These are phyloP conservation scores for Nannobrachium achirus DNA, from an alignment of 2,113 vertebrate species.

Conservation along the genomic window DNA sequence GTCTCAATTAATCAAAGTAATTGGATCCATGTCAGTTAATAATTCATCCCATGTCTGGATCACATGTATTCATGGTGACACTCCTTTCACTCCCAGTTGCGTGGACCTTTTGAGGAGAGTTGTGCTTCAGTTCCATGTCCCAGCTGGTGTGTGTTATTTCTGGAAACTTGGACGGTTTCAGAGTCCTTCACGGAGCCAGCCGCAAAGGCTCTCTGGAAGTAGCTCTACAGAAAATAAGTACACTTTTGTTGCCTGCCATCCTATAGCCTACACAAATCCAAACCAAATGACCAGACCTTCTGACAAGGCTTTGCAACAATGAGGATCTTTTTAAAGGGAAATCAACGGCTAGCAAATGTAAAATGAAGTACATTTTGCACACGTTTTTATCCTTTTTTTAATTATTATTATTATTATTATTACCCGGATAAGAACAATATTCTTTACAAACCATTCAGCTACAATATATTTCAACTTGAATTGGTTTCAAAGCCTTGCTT, in stretches of 20 bases:
- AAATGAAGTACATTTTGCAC: no score
- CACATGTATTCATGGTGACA: conserved; percentile 43
- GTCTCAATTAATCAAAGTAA: conserved; percentile 54
- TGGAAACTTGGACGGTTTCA: conserved; percentile 72
- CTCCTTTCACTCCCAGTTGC: conserved; percentile 39
- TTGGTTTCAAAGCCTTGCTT: conserved; percentile 19
- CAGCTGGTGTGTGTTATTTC: conserved; percentile 69
- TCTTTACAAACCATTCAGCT: conserved; percentile 15
- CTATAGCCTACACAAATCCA: conserved; percentile 25
- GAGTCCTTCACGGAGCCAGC: conserved; percentile 72
- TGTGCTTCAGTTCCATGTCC: conserved; percentile 67
- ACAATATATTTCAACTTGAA: conserved; percentile 33
- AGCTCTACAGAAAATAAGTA: conserved; percentile 52
- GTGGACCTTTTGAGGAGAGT: conserved; percentile 37
- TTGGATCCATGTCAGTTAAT: conserved; percentile 47
- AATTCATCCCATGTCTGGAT: conserved; percentile 55
- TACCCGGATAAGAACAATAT: no score
- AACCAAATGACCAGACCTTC: neutral
- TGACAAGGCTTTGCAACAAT: neutral
- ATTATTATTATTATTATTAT: no score
- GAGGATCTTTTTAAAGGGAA: neutral
- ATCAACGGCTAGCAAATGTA: neutral
- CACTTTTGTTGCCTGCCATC: conserved; percentile 18
- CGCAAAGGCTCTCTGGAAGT: conserved; percentile 61
- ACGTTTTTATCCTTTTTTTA: neutral